Percentiles rank a stretch among this genome's conserved stretches.
These are phyloP conservation scores for Trachelipus rathkii DNA, from an alignment of 1,140 invertebrate species.

Conservation along the genomic window DNA sequence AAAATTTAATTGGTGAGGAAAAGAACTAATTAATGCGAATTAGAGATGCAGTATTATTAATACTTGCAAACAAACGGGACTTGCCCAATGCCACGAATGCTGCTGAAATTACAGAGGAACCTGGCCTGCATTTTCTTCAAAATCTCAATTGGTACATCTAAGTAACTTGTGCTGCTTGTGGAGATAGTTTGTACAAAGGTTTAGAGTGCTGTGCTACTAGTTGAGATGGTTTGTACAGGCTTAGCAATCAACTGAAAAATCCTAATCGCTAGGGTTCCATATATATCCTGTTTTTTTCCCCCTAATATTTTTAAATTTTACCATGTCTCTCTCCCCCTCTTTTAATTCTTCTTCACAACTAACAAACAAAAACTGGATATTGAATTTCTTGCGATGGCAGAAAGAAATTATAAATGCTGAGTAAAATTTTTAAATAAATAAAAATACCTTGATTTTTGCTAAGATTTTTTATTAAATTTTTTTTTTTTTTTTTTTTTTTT, in stretches of 20 bases:
- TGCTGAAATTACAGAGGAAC: conserved; percentile 91
- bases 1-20: conserved; percentile 89
- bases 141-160: conserved; percentile 94
- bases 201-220: too few relatives aligned
- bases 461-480: too few relatives aligned
- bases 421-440: too few relatives aligned
- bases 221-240: too few relatives aligned
- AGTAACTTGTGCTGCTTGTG: conserved; percentile 94
- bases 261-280: conserved; percentile 50
- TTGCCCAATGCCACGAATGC: conserved; percentile 96
- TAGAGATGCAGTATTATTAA: conserved; percentile 89
- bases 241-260: conserved; percentile 84
- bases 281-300: background rate
- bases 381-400: too few relatives aligned
- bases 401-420: too few relatives aligned
- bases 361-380: too few relatives aligned
- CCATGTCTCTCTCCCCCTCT: too few relatives aligned
- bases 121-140: conserved; percentile 82
- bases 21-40: conserved; percentile 90
- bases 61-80: conserved; percentile 99
- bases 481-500: too few relatives aligned
- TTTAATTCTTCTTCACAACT: too few relatives aligned
- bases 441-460: too few relatives aligned
- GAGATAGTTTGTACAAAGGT: conserved; percentile 93
- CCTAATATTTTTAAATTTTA: too few relatives aligned